These are phyloP conservation scores for Typhlomys cinereus DNA, from an alignment of 2,113 vertebrate genomes.

Conservation along the genomic window DNA sequence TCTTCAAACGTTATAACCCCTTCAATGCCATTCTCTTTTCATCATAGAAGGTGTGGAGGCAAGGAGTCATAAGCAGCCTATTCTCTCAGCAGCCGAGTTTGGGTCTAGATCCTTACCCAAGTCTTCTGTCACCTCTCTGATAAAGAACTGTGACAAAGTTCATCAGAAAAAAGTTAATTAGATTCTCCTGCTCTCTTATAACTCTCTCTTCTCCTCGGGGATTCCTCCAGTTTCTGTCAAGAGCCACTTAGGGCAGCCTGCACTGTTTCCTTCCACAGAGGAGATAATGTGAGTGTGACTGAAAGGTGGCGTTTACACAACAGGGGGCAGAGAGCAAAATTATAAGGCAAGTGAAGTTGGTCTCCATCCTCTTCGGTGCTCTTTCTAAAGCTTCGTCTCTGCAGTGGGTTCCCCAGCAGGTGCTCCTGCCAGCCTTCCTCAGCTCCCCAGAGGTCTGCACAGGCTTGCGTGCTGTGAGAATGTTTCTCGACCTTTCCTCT, in stretches of 20 bases:
- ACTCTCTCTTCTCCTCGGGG: conserved; percentile 34
- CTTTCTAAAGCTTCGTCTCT: not conserved
- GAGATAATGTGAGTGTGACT: conserved; percentile 30
- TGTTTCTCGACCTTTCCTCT: not conserved
- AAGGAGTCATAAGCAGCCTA: not conserved
- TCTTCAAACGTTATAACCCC: not conserved
- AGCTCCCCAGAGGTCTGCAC: fast-evolving
- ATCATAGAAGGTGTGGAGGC: not conserved
- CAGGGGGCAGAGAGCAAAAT: not conserved
- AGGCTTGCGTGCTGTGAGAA: not conserved
- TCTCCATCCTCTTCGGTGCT: not conserved
- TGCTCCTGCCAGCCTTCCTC: no score
- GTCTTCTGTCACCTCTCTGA: not conserved
- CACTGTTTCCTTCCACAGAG: not conserved
- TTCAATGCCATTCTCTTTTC: not conserved
- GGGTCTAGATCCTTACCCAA: not conserved
- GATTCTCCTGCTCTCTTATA: conserved; percentile 2
- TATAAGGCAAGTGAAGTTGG: not conserved
- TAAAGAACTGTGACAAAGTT: conserved; percentile 3
- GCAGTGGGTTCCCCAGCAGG: not conserved
- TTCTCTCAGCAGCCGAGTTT: not conserved
- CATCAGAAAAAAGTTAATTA: conserved; percentile 19
- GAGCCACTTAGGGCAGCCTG: conserved; percentile 39
- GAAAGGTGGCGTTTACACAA: conserved; percentile 55
- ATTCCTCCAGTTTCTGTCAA: conserved; percentile 51